Percentiles rank a stretch among this genome's conserved stretches.
These are phyloP conservation scores for Apantesis nais DNA, from an alignment of 2,888 invertebrate species.

Conservation along the genomic window DNA sequence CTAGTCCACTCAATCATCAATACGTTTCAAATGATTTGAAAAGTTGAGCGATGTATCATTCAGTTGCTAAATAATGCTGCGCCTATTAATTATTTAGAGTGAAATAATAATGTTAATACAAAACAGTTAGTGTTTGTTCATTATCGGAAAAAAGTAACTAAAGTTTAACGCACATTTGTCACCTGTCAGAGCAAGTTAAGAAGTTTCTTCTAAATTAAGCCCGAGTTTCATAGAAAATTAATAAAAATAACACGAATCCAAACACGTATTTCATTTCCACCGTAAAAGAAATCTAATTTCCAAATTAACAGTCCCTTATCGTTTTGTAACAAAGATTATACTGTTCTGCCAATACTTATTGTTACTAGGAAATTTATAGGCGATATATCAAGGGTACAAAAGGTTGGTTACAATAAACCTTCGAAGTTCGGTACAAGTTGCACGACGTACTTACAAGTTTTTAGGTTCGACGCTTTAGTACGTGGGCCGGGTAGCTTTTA, in stretches of 20 bases:
- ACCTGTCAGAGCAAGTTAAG: background rate
- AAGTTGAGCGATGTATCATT: too few species aligned
- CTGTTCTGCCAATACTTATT: constrained; percentile 54
- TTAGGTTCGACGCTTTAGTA: constrained; percentile 5
- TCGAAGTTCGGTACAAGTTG: constrained; percentile 38
- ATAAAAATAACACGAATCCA: background rate
- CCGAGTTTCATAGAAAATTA: background rate
- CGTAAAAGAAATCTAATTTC: constrained; percentile 5
- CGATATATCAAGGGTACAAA: constrained; percentile 66
- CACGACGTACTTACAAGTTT: constrained; percentile 35
- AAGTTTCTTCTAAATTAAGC: background rate
- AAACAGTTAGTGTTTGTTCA: too few species aligned
- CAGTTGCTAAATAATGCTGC: too few species aligned
- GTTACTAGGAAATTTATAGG: constrained; percentile 61
- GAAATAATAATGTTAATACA: too few species aligned
- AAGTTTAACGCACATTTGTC: constrained; percentile 3
- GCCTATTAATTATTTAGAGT: too few species aligned
- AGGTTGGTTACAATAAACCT: constrained; percentile 44
- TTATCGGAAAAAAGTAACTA: too few species aligned
- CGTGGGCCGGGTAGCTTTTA: background rate
- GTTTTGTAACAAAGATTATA: constrained; percentile 33
- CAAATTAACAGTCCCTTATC: constrained; percentile 36
- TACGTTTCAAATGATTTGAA: too few species aligned
- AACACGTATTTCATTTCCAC: background rate
- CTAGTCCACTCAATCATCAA: too few species aligned